Base-by-base conservation (phyloP, 2,888 invertebrate genomes). In the Dioctria rufipes region DNA sequence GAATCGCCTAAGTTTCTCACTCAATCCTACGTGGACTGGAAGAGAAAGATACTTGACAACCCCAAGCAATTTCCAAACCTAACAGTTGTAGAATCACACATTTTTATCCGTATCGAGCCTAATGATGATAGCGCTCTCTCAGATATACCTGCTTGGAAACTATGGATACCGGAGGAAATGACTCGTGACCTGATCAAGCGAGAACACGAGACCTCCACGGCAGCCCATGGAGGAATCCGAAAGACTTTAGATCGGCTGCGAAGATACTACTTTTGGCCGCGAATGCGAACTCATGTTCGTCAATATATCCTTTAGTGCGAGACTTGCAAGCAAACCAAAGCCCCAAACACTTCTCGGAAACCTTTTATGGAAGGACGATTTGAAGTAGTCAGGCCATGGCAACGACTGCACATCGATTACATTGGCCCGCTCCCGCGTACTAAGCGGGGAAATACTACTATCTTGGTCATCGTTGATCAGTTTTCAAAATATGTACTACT, bases 321-420 rank as follows among this genome's bases (percentile, higher is more conserved):
- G n/a, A 11, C 43, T 11, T 67, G 67, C 11, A 67, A 67, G 8
- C 5, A 11, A 42, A 67, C 67, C 9, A 67, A 67, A 43, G 67
- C 67, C 11, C 46, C 67, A 11, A 67, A 67, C 46, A 5, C 8
- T 11, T 4, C 9, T 11, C 11, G 3, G n/a, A 11, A 13, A 13
- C 67, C 67, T 4, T 11, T 43, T 13, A 42, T 67, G 42, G 67
- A 43, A n/a, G n/a, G 11, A 4, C 42, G 9, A 4, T 42, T 42
- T 40, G 11, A 11, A n/a, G 40, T 43, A 13, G 40, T 43, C 8
- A 9, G 46, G 4, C 67, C 67, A 6, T 67, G 67, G 67, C 67
- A 67, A 42, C 39, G 46, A 9, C 11, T 67, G n/a, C 42, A 67
- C 13, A 13, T 67, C 4, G 67, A 46, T 25, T 43, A 42, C 3